phyloP scores from a whole-genome alignment of 2,888 invertebrate genomes.

The Macropis europaea region DNA sequence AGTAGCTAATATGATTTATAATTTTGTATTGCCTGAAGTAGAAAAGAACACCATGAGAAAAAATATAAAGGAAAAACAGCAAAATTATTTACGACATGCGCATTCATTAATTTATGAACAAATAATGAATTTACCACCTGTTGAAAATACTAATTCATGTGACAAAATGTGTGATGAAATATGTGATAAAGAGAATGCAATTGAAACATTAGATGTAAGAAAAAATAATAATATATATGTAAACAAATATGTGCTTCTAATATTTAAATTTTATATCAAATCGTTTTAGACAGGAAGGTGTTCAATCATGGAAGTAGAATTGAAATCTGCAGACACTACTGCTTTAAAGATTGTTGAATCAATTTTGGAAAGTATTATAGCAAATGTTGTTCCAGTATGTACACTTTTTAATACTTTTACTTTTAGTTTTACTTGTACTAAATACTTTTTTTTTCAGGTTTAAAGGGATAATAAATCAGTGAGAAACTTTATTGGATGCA shows the following conservation, averaged over 20 bases:
- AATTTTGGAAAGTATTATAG: constrained; percentile 11
- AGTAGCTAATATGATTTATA: constrained; percentile 75
- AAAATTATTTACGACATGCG: constrained; percentile 76
- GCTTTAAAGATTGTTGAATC: neutral
- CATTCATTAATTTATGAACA: constrained; percentile 77
- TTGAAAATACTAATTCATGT: neutral
- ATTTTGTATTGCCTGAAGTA: constrained; percentile 78
- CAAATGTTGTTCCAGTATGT: constrained; percentile 3
- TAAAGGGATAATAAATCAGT: too few relatives aligned
- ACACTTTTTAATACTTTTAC: neutral
- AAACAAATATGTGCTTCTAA: neutral
- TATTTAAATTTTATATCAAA: neutral
- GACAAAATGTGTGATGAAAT: neutral
- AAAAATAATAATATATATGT: constrained; percentile 1
- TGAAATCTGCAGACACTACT: neutral
- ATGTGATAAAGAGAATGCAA: neutral
- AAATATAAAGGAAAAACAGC: constrained; percentile 76
- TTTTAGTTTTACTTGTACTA: constrained; percentile 1
- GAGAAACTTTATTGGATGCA: neutral
- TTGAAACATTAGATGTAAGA: neutral
- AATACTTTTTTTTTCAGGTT: too few relatives aligned
- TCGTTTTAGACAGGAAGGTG: constrained; percentile 2
- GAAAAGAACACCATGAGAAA: constrained; percentile 79
- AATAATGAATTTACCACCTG: constrained; percentile 55
- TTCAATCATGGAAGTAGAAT: neutral